These are phyloP conservation scores for Lepidocolaptes lacrymiger DNA, from an alignment of 2,797 vertebrate genomes.

Conservation along the genomic window DNA sequence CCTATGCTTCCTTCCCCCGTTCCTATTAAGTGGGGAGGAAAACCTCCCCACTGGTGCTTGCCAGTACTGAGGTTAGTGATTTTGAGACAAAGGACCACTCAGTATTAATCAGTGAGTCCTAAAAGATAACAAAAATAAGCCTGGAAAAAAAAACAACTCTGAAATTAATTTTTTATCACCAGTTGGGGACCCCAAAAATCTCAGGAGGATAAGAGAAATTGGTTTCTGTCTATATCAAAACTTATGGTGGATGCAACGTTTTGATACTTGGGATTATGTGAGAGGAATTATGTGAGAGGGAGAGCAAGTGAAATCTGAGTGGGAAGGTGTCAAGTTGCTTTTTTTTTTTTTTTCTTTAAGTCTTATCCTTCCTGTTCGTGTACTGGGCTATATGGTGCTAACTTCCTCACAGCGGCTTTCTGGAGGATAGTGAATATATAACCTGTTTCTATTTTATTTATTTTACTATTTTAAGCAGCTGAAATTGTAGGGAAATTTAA, in stretches of 20 bases:
- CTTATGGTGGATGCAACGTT: neutral
- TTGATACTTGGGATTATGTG: neutral
- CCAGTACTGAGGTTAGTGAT: neutral
- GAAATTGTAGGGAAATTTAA: neutral
- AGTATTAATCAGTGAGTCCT: neutral
- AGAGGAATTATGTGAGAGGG: neutral
- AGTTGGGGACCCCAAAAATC: neutral
- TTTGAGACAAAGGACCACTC: neutral
- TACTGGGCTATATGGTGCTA: neutral
- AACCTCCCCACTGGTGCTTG: neutral
- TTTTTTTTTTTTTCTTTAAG: neutral
- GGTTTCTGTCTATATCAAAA: neutral
- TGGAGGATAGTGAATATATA: neutral
- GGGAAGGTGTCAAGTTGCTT: neutral
- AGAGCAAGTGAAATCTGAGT: neutral
- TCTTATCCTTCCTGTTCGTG: neutral
- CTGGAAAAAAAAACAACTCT: neutral
- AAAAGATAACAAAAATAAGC: neutral
- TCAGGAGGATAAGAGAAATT: neutral
- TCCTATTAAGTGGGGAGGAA: neutral
- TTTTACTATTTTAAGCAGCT: neutral
- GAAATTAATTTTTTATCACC: neutral
- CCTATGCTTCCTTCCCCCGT: accelerated
- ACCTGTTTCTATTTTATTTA: neutral
- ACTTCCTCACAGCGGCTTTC: neutral